Percentiles rank a stretch among this genome's conserved stretches.
These are phyloP conservation scores for Chaetura pelagica DNA, from an alignment of 2,113 vertebrate genomes.

Conservation along the genomic window DNA sequence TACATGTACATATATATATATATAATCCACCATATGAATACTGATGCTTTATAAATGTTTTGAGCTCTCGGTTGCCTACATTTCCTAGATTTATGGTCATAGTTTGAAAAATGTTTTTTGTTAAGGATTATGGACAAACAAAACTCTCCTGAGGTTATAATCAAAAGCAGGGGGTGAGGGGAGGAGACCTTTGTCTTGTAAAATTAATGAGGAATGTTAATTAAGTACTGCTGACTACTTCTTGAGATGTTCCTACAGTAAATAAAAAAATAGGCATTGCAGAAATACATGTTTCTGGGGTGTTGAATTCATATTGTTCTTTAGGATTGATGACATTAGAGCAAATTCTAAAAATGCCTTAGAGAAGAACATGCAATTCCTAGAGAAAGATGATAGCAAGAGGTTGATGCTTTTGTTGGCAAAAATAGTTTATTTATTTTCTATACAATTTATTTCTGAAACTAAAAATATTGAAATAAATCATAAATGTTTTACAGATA, in stretches of 20 bases:
- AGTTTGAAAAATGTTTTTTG: slow-evolving; percentile 25
- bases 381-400: not conserved
- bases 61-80: not conserved
- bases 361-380: not conserved
- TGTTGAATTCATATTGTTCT: not conserved
- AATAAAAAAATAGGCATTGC: not conserved
- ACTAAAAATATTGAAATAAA: not conserved
- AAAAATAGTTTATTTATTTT: not conserved
- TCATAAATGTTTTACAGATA: not conserved
- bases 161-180: not conserved
- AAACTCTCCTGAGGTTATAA: slow-evolving; percentile 1
- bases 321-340: not conserved
- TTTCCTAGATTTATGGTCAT: slow-evolving; percentile 12
- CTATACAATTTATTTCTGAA: not conserved
- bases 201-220: not conserved
- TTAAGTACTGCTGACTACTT: not conserved
- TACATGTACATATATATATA: not conserved
- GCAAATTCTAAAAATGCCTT: not conserved
- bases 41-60: not conserved
- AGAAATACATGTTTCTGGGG: not conserved
- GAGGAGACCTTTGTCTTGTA: not conserved
- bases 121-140: slow-evolving; percentile 18
- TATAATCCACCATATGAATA: not conserved
- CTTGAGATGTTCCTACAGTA: not conserved
- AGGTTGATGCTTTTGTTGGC: not conserved